Base-by-base conservation (phyloP, 2,113 vertebrate genomes). In the Tachycineta bicolor region DNA sequence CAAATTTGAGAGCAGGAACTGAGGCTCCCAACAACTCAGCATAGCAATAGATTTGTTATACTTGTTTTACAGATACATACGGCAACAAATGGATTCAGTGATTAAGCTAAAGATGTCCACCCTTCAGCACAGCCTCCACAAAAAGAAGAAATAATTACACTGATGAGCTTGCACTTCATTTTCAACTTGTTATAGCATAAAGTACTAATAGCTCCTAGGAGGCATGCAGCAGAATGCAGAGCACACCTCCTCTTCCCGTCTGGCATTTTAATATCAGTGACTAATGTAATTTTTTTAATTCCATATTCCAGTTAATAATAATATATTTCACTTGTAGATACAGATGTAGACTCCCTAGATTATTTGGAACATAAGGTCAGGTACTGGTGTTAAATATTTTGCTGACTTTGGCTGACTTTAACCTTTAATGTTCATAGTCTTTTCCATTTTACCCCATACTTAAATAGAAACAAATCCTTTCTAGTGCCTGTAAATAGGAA, bases 91-190 rank as follows among this genome's bases (percentile, higher is more conserved):
- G 19, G 59, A 88, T 94, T 92, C 77, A 67, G 68, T 65, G 71
- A 93, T 95, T 93, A 95, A 88, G 53, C 52, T 83, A 89, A 93
- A 95, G 83, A 81, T 81, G 53, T 39, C 76, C 73, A 69, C 89
- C 79, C 70, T 53, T 78, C 77, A 91, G 49, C 53, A 85, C 34
- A 76, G 11, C 62, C 75, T 59, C 28, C 64, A 91, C 74, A 83
- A 94, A 94, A 91, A 76, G 65, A 84, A 95, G 31, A 74, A 76
- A 78, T 91, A 94, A 89, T 91, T 89, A 87, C 33, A 10, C 10
- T 93, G 92, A 97, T 94, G 95, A 92, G 47, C 89, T 93, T 96
- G 76, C 39, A 60, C 63, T 91, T 96, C 62, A 78, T 97, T 96
- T 98, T 97, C 92, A 94, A 80, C 56, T 52, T 96, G 52, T 80